phyloP scores from a whole-genome alignment of 2,888 invertebrate species.

The Phania funesta region DNA sequence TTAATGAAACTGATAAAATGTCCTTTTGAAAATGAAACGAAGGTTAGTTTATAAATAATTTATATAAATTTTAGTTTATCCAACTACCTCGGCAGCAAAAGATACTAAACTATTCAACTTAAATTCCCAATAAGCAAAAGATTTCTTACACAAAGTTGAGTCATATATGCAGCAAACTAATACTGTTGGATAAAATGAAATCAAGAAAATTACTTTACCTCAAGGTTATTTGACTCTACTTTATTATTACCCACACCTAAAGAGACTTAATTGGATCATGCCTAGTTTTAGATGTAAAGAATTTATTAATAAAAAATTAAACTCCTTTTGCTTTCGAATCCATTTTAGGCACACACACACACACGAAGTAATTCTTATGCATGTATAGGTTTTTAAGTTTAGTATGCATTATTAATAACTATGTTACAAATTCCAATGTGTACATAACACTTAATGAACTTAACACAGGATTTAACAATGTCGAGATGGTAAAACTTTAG shows the following conservation, averaged over 20 bases:
- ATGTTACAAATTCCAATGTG: conserved; percentile 52
- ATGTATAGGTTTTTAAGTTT: conserved; percentile 18
- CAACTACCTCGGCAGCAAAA: no score
- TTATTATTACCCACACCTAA: background rate
- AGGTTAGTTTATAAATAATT: no score
- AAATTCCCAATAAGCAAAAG: background rate
- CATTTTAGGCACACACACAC: background rate
- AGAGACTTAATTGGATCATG: background rate
- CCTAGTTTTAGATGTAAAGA: background rate
- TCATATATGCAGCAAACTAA: background rate
- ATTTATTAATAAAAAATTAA: conserved; percentile 22
- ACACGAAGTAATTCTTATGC: background rate
- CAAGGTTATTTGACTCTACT: background rate
- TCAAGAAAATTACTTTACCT: conserved; percentile 9
- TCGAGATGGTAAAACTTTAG: conserved; percentile 11
- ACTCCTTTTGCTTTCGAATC: background rate
- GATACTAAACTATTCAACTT: background rate
- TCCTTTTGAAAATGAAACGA: no score
- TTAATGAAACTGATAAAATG: no score
- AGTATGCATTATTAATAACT: conserved; percentile 58
- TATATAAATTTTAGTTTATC: no score
- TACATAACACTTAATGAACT: conserved; percentile 53
- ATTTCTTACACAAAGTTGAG: background rate
- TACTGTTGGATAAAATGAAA: background rate
- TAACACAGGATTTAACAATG: conserved; percentile 23